These are phyloP conservation scores for Virgularia gustaviana DNA, from an alignment of 92 coral and sea anemone genomes.

Conservation along the genomic window DNA sequence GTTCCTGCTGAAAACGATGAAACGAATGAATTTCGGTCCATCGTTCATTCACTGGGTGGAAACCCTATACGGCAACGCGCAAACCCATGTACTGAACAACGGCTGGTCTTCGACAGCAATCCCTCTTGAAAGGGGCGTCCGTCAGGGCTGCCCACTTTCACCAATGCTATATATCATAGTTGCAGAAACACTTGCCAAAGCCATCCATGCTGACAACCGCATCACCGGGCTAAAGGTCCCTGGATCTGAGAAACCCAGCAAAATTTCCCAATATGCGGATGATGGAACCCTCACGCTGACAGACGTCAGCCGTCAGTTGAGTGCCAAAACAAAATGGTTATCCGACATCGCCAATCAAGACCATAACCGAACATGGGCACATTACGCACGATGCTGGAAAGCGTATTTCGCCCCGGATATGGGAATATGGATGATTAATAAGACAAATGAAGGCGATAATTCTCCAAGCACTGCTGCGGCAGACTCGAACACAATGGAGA, in stretches of 20 bases:
- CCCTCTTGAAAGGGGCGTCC: neutral
- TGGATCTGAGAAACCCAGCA: neutral
- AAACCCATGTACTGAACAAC: neutral
- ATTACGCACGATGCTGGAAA: constrained; percentile 21
- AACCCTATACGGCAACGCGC: neutral
- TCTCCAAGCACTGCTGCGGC: no score
- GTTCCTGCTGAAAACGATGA: neutral
- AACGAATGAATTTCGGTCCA: neutral
- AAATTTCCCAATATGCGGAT: constrained; percentile 40
- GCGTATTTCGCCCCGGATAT: no score
- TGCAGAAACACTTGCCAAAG: neutral
- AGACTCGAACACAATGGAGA: no score
- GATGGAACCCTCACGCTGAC: constrained; percentile 13
- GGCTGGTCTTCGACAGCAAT: neutral
- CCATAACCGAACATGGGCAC: neutral
- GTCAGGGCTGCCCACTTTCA: neutral
- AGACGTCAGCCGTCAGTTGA: no score
- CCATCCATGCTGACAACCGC: neutral
- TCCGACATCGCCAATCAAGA: neutral
- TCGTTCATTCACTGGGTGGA: neutral
- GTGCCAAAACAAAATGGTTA: constrained; percentile 9
- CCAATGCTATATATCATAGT: neutral
- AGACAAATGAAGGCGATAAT: no score
- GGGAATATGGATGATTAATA: no score
- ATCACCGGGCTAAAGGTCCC: neutral